A percentile compares a stretch with the other conserved stretches of the same genome.
phyloP scores from a whole-genome alignment of 2,888 invertebrate species.

The Eupithecia abbreviata region DNA sequence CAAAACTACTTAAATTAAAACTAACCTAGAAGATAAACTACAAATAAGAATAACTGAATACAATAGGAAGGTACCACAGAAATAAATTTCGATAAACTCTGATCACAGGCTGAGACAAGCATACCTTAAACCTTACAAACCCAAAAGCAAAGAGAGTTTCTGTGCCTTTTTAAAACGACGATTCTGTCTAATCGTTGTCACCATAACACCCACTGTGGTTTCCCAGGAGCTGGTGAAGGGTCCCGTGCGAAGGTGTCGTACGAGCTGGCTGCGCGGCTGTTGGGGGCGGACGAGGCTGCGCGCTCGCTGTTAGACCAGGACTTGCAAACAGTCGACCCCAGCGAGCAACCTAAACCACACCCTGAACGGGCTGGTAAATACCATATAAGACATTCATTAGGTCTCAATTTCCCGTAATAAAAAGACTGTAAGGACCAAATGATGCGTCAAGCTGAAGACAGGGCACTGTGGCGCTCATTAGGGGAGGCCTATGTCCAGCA shows the following conservation, averaged over 20 bases:
- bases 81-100: too few species aligned
- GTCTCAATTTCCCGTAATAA: background rate
- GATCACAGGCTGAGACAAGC: too few species aligned
- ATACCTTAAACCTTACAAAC: background rate
- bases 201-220: too few species aligned
- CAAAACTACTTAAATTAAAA: too few species aligned
- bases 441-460: background rate
- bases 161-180: background rate
- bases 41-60: too few species aligned
- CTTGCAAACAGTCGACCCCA: slow-evolving; percentile 62
- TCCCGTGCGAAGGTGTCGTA: slow-evolving; percentile 87
- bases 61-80: too few species aligned
- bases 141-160: background rate
- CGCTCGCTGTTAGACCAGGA: slow-evolving; percentile 73
- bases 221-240: slow-evolving; percentile 81
- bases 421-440: background rate
- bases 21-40: too few species aligned
- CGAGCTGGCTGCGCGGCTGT: slow-evolving; percentile 85
- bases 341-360: slow-evolving; percentile 48
- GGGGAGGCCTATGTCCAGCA: too few species aligned
- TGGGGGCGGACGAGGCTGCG: slow-evolving; percentile 72
- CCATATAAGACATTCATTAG: background rate
- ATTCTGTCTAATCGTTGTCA: background rate
- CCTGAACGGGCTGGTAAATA: slow-evolving; percentile 55
- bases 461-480: too few species aligned